phyloP scores from a whole-genome alignment of 2,797 vertebrate genomes.

The Phyllotis vaccarum region DNA sequence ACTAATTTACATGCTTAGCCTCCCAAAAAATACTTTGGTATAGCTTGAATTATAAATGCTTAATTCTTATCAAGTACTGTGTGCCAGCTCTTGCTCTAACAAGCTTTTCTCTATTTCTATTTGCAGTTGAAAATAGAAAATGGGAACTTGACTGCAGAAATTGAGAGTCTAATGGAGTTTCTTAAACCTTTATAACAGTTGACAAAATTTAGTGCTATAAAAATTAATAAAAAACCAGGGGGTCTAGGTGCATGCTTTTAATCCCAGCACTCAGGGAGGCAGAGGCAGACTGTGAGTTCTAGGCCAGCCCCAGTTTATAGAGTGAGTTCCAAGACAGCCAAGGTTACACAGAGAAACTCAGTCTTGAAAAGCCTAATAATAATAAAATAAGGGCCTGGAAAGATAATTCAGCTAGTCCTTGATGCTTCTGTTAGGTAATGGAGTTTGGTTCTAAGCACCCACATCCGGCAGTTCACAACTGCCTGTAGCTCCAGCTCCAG shows the following conservation, averaged over 20 bases:
- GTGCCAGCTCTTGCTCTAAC: not conserved
- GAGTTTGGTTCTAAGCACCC: not conserved
- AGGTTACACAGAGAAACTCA: too few species aligned
- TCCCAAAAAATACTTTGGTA: constrained; percentile 23
- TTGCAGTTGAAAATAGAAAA: not conserved
- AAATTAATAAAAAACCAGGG: not conserved
- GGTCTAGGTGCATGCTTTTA: too few species aligned
- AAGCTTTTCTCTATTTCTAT: not conserved
- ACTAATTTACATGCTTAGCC: not conserved
- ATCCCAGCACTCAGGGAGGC: too few species aligned
- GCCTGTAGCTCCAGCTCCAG: not conserved
- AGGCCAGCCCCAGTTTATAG: too few species aligned
- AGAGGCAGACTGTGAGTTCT: too few species aligned
- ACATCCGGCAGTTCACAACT: not conserved
- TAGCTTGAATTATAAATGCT: constrained; percentile 17
- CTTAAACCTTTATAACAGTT: not conserved
- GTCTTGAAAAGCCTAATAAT: not conserved
- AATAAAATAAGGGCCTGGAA: not conserved
- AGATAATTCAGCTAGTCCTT: not conserved
- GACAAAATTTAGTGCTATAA: constrained; percentile 7
- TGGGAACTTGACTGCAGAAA: constrained; percentile 9
- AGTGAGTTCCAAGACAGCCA: too few species aligned
- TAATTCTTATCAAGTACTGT: constrained; percentile 38
- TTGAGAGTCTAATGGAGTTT: not conserved
- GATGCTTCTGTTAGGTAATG: not conserved